A percentile compares a stretch with the other conserved stretches of the same genome.
Conservation (phyloP, 2,888 invertebrate genomes). For the Zygaena filipendulae region DNA sequence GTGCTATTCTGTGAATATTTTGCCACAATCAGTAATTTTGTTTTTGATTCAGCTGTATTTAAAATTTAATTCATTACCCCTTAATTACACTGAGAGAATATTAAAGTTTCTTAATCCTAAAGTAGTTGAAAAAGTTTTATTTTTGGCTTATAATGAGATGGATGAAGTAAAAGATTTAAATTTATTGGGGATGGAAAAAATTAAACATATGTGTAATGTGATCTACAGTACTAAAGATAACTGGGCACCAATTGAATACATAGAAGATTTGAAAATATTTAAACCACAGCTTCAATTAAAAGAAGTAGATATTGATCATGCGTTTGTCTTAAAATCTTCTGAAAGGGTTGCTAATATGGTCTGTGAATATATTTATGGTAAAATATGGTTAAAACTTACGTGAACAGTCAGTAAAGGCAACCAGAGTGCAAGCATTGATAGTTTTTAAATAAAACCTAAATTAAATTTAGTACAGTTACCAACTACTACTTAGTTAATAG, state of each 20-base stretch:
- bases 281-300: slow-evolving; percentile 35
- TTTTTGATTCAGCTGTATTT: slow-evolving; percentile 68
- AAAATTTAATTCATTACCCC: slow-evolving; percentile 57
- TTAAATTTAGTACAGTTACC: no score
- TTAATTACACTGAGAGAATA: slow-evolving; percentile 53
- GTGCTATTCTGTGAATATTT: slow-evolving; percentile 41
- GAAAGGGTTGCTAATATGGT: slow-evolving; percentile 62
- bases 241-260: slow-evolving; percentile 85
- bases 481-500: no score
- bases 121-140: slow-evolving; percentile 73
- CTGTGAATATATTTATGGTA: slow-evolving; percentile 30
- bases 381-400: no score
- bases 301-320: slow-evolving; percentile 69
- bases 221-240: slow-evolving; percentile 84
- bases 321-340: slow-evolving; percentile 80
- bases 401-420: no score
- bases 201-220: slow-evolving; percentile 69
- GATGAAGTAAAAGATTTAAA: slow-evolving; percentile 76
- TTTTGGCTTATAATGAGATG: slow-evolving; percentile 85
- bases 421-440: no score
- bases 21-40: slow-evolving; percentile 65
- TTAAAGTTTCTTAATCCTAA: slow-evolving; percentile 68
- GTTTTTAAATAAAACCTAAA: no score
- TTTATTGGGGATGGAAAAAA: slow-evolving; percentile 68
- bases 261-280: slow-evolving; percentile 65